Base-by-base conservation (phyloP, 2,797 vertebrate species). In the Coreius guichenoti region DNA sequence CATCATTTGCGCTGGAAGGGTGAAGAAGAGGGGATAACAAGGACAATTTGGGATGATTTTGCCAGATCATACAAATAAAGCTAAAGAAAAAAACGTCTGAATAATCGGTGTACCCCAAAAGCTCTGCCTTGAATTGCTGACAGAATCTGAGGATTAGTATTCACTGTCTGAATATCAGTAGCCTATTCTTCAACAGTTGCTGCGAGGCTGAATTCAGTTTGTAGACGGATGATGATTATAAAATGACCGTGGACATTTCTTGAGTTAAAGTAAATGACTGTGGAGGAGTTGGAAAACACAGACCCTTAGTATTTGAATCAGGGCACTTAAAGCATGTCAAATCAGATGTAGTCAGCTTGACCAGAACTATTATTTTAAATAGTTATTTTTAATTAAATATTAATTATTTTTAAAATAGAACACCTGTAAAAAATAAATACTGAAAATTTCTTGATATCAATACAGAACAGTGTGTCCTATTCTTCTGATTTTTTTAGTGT, bases 1-100 rank as follows among this genome's bases (percentile, higher is more conserved):
- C 83, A 88, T 93, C 92, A 91, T 93, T 94, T 91, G 91, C 91
- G 91, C 91, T 93, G 91, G 92, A 78, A 89, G 81, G 89, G 91
- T 29, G 82, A 88, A 86, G 81, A 89, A 82, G 89, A 77, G 83
- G 88, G 88, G 86, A 92, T 68, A 76, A 90, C 88, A 87, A 88
- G 88, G 89, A 90, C 92, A 93, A 91, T 92, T 93, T 81, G 81
- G 82, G 90, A 89, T 88, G 92, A 93, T 91, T 93, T 83, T 47
- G 72, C 58, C 43, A 74, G 54, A 63, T 63, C 54, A 33, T 49
- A 21, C 39, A 63, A 65, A 75, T 75, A 83, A 67, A 75, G 45
- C 43, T 36, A 21, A 36, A 43, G 2, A 43, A 43, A 43, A 43
- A 82, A 82, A 65, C 21, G 9, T 39, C 29, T 70, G 56, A 65